A percentile compares a stretch with the other conserved stretches of the same genome.
These are phyloP conservation scores for Eulemur mongoz DNA, from an alignment of 2,797 vertebrate genomes.

Conservation along the genomic window DNA sequence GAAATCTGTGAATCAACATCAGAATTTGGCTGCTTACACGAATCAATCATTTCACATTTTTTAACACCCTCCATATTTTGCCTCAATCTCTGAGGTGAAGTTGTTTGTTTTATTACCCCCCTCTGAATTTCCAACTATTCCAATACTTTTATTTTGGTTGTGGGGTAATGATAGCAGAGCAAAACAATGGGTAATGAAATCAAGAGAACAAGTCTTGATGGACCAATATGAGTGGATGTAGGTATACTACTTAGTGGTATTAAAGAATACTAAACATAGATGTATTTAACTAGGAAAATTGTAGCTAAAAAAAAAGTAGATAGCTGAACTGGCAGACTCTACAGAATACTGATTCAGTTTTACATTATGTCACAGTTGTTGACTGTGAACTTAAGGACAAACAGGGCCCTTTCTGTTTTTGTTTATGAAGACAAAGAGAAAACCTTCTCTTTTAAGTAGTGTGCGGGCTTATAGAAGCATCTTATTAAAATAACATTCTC, in stretches of 20 bases:
- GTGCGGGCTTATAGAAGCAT: slow-evolving; percentile 62
- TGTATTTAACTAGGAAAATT: slow-evolving; percentile 33
- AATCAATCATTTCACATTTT: background rate
- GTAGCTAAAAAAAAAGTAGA: background rate
- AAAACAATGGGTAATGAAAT: background rate
- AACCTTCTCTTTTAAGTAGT: slow-evolving; percentile 52
- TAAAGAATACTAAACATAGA: background rate
- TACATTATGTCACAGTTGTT: slow-evolving; percentile 10
- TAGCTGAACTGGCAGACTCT: slow-evolving; percentile 48
- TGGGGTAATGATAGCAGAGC: background rate
- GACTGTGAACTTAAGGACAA: slow-evolving; percentile 28
- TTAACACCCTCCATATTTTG: background rate
- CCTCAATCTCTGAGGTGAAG: background rate
- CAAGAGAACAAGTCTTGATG: background rate
- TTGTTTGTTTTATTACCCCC: background rate
- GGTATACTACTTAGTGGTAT: background rate
- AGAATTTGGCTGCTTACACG: background rate
- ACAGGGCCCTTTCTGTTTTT: slow-evolving; percentile 48
- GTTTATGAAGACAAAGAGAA: slow-evolving; percentile 59
- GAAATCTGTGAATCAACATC: background rate
- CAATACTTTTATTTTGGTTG: background rate
- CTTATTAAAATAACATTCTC: slow-evolving; percentile 78
- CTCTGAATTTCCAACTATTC: background rate
- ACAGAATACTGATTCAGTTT: background rate
- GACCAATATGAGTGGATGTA: background rate